Evolutionary conservation across 2,888 invertebrate species (phyloP).

Genomic region (Lepidochitona cinerea): DNA sequence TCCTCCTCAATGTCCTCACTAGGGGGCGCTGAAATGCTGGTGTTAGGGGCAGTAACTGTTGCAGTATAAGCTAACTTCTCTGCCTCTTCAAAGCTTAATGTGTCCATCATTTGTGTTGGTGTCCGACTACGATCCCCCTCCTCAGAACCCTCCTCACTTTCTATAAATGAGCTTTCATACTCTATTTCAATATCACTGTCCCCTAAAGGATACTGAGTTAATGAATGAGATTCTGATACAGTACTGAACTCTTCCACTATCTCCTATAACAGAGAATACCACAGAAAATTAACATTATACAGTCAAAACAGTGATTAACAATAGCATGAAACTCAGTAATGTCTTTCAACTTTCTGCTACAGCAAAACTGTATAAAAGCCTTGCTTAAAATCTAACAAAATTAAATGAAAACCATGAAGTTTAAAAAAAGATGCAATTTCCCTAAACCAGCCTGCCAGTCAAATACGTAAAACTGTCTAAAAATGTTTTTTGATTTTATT

Average conservation of each 20-base stretch:
- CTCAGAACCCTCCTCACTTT: not conserved
- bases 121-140: not conserved
- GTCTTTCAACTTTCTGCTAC: no score
- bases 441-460: no score
- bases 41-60: not conserved
- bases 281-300: no score
- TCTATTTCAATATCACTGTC: not conserved
- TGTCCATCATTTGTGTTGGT: not conserved
- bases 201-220: not conserved
- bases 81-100: not conserved
- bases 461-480: no score
- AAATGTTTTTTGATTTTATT: no score
- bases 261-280: no score
- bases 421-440: no score
- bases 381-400: no score
- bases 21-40: not conserved
- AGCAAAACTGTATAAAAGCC: no score
- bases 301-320: no score
- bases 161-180: not conserved
- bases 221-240: not conserved
- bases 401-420: no score
- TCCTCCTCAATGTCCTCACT: constrained; percentile 5
- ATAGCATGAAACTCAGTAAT: no score
- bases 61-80: not conserved
- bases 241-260: not conserved